Evolutionary conservation across 2,113 vertebrate species (phyloP).

Genomic region (Helogale parvula): DNA sequence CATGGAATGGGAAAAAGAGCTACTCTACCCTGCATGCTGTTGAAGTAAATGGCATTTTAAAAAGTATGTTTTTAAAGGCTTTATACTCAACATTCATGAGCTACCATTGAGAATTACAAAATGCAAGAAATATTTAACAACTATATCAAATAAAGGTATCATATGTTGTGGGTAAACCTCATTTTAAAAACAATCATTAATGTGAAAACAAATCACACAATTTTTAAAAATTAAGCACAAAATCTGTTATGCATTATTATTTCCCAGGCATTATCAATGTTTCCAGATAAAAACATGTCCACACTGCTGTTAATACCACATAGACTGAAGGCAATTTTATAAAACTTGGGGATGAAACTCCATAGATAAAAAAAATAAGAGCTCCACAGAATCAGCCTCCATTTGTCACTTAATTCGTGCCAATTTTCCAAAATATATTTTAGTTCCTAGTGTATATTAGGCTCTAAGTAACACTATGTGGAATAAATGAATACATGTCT

Average conservation of each 20-base stretch:
- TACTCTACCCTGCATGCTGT: neutral
- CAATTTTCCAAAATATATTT: neutral
- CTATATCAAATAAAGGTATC: neutral
- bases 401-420: neutral
- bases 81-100: neutral
- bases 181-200: neutral
- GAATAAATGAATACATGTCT: neutral
- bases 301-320: neutral
- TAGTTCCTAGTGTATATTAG: neutral
- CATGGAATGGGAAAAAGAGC: neutral
- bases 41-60: neutral
- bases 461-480: neutral
- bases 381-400: fast-evolving
- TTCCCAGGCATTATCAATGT: neutral
- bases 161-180: neutral
- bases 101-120: neutral
- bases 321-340: neutral
- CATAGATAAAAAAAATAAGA: neutral
- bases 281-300: neutral
- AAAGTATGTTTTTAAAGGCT: neutral
- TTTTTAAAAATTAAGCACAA: neutral
- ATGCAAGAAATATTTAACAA: neutral
- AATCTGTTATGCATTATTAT: neutral
- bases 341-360: neutral
- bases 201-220: neutral